Evolutionary conservation across 1,140 invertebrate genomes (phyloP), one percentile per base, ranked within the genome.

Genomic region (Popillia japonica): DNA sequence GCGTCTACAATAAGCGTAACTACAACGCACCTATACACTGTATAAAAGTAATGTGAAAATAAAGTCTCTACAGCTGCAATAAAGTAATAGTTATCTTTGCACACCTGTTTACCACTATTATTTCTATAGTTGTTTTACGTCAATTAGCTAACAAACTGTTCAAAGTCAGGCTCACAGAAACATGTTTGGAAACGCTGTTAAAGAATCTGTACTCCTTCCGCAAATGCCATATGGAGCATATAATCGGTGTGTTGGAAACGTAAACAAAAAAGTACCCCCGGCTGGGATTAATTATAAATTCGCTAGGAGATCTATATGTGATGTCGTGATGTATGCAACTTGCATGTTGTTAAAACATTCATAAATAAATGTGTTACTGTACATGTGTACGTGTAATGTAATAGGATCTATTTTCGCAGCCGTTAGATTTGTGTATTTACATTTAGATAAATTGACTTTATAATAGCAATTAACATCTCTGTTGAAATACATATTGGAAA

Each of bases 191-290:
- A 68, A 9, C 61, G 61, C 61, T 68, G 61, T 7, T 68, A 22
- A 14, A 68, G 27, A 68, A 68, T 68, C 61, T 68, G 61, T 68
- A 68, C 27, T 68, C 61, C 61, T 68, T 68, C 61, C 61, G 61
- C 61, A 68, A 68, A 68, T 68, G 61, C 61, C 61, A 68, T 68
- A 68, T 68, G 61, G 61, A 68, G 61, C 61, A 27, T 68, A 68
- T 68, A 68, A 68, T 68, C 61, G 17, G 61, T 68, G 61, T 22
- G 61, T 23, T 68, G 22, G 22, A 22, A 68, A 68, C 61, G 22
- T 68, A 68, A 68, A 68, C 61, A 68, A 68, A 68, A 68, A 68
- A 68, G 11, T 68, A 68, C 61, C 61, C 61, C 61, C 61, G 61
- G 22, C 61, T 68, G 22, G 61, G 61, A 68, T 68, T 68, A 68